A percentile compares a stretch with the other conserved stretches of the same genome.
Conservation (phyloP, 2,888 invertebrate species). For the Itoplectis maculator region DNA sequence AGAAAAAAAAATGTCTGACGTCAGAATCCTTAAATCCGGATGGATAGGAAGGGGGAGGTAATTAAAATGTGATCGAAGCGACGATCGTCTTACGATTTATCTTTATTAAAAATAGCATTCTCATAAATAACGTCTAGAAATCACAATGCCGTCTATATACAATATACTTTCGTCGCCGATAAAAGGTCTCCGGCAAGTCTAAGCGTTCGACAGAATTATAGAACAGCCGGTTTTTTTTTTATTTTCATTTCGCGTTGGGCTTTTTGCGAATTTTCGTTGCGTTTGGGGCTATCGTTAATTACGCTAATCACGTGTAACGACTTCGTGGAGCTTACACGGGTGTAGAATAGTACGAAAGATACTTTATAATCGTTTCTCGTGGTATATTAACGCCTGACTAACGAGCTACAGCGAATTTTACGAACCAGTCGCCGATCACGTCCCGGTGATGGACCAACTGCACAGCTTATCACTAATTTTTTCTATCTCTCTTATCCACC, state of each 20-base stretch:
- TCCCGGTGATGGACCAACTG: not conserved
- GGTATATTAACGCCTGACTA: constrained; percentile 6
- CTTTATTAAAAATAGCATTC: constrained; percentile 77
- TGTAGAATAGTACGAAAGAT: constrained; percentile 10
- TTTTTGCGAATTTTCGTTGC: not conserved
- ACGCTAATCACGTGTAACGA: constrained; percentile 4
- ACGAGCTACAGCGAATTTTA: constrained; percentile 11
- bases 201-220: constrained; percentile 23
- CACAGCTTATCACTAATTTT: not conserved
- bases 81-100: constrained; percentile 61
- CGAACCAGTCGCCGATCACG: not conserved
- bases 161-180: constrained; percentile 37
- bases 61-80: not conserved
- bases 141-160: constrained; percentile 71
- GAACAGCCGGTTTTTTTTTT: constrained; percentile 4
- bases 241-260: not conserved
- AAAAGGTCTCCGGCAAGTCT: constrained; percentile 40
- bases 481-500: not conserved
- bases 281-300: constrained; percentile 21
- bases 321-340: constrained; percentile 4
- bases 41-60: not conserved
- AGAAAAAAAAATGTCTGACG: no score
- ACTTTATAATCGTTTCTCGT: constrained; percentile 1
- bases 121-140: constrained; percentile 74
- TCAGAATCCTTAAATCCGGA: not conserved